Conservation (phyloP, 2,113 vertebrate species). For the Alethe diademata region DNA sequence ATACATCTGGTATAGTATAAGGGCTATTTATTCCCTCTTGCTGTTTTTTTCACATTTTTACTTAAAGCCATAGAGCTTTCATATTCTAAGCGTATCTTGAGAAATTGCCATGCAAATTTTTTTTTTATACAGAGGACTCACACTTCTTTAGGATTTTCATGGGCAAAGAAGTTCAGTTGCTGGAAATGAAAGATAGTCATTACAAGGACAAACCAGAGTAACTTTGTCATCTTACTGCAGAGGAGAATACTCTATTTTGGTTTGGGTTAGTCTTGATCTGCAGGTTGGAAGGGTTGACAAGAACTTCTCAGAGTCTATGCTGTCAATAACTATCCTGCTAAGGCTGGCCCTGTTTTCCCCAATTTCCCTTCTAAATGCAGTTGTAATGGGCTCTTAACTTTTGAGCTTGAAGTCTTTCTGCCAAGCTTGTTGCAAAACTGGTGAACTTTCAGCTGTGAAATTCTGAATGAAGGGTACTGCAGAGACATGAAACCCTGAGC, state of each 20-base stretch:
- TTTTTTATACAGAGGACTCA: not conserved
- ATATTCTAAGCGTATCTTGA: not conserved
- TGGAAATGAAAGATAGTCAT: not conserved
- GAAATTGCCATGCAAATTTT: not conserved
- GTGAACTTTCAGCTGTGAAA: not conserved
- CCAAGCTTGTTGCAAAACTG: not conserved
- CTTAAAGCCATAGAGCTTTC: not conserved
- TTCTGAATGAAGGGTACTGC: not conserved
- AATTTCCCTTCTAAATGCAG: not conserved
- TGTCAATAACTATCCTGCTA: not conserved
- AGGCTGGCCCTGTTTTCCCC: not conserved
- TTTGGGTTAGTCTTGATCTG: not conserved
- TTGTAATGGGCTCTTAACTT: not conserved
- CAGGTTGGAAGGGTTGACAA: not conserved
- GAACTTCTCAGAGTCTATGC: not conserved
- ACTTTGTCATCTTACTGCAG: not conserved
- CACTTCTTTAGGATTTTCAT: not conserved
- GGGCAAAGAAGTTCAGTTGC: not conserved
- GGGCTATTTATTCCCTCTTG: not conserved
- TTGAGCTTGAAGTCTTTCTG: not conserved
- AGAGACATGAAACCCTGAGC: not conserved
- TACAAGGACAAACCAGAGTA: not conserved
- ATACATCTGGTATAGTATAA: not conserved
- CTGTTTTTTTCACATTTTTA: not conserved
- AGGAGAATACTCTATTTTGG: not conserved